Conservation (phyloP, 2,113 vertebrate genomes). For the Accipiter virgatus region DNA sequence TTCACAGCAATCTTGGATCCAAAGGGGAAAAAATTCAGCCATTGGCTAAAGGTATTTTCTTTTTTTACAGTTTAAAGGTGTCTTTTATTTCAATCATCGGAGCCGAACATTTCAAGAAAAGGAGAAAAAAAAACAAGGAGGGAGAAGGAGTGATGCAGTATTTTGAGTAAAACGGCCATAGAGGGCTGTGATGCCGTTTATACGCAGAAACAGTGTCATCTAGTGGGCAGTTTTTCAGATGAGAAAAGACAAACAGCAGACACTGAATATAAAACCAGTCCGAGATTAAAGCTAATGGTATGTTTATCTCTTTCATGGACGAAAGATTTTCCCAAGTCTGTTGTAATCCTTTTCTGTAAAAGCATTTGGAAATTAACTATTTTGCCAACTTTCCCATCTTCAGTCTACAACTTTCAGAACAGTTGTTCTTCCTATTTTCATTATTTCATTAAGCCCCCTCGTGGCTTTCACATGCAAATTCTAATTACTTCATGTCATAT, state of each 20-base stretch:
- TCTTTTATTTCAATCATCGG: conserved; percentile 10
- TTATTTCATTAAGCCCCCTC: neutral
- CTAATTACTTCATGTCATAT: neutral
- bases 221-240: conserved; percentile 58
- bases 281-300: neutral
- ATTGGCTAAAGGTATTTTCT: neutral
- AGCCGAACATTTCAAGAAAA: neutral
- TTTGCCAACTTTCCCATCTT: neutral
- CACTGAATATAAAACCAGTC: neutral
- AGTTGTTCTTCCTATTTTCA: neutral
- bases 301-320: neutral
- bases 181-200: neutral
- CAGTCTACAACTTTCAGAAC: neutral
- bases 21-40: neutral
- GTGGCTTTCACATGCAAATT: neutral
- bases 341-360: neutral
- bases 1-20: conserved; percentile 1
- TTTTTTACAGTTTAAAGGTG: neutral
- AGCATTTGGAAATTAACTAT: neutral
- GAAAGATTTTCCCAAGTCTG: neutral
- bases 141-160: neutral
- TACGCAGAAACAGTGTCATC: conserved; percentile 76
- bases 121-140: neutral
- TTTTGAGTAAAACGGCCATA: neutral
- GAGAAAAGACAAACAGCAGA: neutral